Conservation (phyloP, 2,113 vertebrate species). For the Sorex fumeus region DNA sequence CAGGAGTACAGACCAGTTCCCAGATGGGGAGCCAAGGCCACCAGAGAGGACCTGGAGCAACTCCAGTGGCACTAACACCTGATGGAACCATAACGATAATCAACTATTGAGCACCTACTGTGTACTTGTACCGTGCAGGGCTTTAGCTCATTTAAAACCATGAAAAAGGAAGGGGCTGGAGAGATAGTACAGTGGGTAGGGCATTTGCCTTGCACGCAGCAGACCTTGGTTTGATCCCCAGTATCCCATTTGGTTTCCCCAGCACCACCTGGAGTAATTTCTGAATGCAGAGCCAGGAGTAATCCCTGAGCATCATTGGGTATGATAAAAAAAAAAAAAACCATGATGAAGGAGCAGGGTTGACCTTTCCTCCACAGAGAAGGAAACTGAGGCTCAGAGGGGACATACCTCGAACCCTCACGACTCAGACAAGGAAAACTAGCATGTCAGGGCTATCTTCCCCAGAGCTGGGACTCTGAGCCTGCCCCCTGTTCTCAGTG, state of each 20-base stretch:
- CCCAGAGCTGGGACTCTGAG: background rate
- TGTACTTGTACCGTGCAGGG: background rate
- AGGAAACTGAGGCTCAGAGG: background rate
- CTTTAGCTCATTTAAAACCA: background rate
- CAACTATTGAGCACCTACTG: background rate
- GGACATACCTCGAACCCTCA: background rate
- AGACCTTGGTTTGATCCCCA: no score
- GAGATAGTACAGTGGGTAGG: no score
- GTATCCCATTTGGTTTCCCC: no score
- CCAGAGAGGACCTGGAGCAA: background rate
- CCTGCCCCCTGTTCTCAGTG: background rate
- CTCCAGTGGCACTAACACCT: background rate
- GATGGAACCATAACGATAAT: no score
- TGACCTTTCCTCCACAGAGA: background rate
- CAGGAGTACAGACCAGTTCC: accelerated
- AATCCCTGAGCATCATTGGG: no score
- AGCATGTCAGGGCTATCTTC: background rate
- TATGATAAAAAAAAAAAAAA: no score
- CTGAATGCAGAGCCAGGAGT: no score
- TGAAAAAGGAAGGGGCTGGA: background rate
- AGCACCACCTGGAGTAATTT: no score
- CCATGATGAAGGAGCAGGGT: background rate
- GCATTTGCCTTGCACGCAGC: no score
- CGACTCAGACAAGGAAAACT: background rate
- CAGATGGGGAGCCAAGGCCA: background rate